Evolutionary conservation across 2,888 invertebrate species (phyloP), one percentile per base, ranked within the genome.

Genomic region (Drosophila paranaensis): DNA sequence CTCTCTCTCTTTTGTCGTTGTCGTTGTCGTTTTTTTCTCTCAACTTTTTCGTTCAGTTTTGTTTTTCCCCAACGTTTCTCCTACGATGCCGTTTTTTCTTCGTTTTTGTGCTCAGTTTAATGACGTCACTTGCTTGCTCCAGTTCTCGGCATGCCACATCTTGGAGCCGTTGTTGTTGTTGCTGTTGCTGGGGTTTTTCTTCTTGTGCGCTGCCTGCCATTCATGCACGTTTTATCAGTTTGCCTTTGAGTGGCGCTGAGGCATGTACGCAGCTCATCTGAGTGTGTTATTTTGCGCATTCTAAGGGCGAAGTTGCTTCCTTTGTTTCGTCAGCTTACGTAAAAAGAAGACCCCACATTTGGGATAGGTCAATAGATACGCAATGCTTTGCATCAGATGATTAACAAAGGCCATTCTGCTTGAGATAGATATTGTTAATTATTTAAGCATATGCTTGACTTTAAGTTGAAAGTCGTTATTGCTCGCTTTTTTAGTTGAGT

Each of bases 161-260:
- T 81, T 82, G 56, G 27, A 65, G 67, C 63, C 45, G 54, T 51
- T 39, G 62, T 8, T 57, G 46, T 25, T 60, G 46, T 20, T 60
- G 43, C 27, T 27, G 27, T 6, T 27, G 27, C 27, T 27, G 37
- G 53, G 58, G 39, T 42, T 66, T 56, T 71, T 69, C 51, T 63
- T 70, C 58, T 60, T 61, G 70, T 60, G 46, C 33, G 62, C 69
- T 65, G 70, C 71, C 60, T 55, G 79, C 78, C 79, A 82, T 84
- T 90, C 81, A 79, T 77, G 81, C 90, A 90, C 90, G 90, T 88
- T 88, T 78, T 76, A 77, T 84, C 83, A 89, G 89, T 90, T 88
- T 68, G 88, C 74, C 84, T 79, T 77, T 48, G 84, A 68, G 67
- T 73, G 77, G 78, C 73, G 77, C 61, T 81, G 69, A 75, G 77